A percentile compares a stretch with the other conserved stretches of the same genome.
Conservation (phyloP, 2,113 vertebrate species). For the Corythaeola cristata region DNA sequence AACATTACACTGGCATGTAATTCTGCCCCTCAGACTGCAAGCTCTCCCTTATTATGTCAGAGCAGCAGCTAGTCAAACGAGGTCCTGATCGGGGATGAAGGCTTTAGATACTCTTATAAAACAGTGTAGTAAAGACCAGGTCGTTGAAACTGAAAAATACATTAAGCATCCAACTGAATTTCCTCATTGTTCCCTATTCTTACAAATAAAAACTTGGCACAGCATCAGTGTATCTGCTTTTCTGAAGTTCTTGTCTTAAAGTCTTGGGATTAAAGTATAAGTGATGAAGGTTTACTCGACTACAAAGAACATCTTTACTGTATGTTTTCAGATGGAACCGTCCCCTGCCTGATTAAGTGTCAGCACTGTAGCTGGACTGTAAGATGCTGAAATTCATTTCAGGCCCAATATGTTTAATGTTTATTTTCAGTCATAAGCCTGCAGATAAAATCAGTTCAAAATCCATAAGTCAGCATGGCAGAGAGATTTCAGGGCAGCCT, state of each 20-base stretch:
- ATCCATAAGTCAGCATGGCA: constrained; percentile 57
- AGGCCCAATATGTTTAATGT: not conserved
- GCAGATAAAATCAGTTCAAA: constrained; percentile 50
- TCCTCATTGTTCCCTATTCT: constrained; percentile 47
- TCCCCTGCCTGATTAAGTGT: constrained; percentile 53
- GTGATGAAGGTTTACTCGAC: not conserved
- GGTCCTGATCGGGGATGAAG: not conserved
- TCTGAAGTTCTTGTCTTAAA: constrained; percentile 40
- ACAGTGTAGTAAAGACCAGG: not conserved
- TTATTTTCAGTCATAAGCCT: constrained; percentile 35
- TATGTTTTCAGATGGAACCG: constrained; percentile 41
- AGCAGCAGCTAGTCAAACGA: not conserved
- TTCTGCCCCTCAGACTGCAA: not conserved
- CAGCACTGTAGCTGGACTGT: not conserved
- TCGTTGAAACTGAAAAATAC: constrained; percentile 58
- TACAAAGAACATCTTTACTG: constrained; percentile 35
- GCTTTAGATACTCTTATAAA: constrained; percentile 43
- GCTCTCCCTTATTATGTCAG: not conserved
- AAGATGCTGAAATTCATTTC: constrained; percentile 37
- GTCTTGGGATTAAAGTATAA: constrained; percentile 24
- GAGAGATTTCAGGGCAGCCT: constrained; percentile 61
- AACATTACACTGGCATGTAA: not conserved
- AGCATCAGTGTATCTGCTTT: constrained; percentile 27
- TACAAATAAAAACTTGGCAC: constrained; percentile 59
- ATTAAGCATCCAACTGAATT: constrained; percentile 59